Evolutionary conservation across 2,888 invertebrate species (phyloP).

Genomic region (Pollenia angustigena): DNA sequence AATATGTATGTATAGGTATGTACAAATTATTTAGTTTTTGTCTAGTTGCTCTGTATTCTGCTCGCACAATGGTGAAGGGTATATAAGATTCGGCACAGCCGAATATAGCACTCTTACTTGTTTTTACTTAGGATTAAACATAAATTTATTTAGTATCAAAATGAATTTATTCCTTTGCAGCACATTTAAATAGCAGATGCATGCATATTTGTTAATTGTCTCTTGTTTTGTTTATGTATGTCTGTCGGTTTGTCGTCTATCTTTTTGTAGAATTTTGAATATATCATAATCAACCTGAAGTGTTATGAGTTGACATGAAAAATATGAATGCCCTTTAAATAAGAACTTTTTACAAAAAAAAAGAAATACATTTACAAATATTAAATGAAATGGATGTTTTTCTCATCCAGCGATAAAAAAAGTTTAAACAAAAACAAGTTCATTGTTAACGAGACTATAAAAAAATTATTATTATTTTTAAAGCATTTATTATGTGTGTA

Average conservation of each 20-base stretch:
- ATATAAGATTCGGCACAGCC: too few species aligned
- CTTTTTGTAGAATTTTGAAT: conserved; percentile 44
- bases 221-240: conserved; percentile 19
- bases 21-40: too few species aligned
- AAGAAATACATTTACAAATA: too few species aligned
- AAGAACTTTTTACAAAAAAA: neutral
- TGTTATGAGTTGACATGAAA: conserved; percentile 53
- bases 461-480: neutral
- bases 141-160: neutral
- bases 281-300: conserved; percentile 71
- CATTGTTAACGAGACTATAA: neutral
- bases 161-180: conserved; percentile 30
- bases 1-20: too few species aligned
- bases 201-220: conserved; percentile 34
- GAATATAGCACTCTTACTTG: too few species aligned
- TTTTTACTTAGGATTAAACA: too few species aligned
- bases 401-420: neutral
- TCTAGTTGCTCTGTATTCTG: too few species aligned
- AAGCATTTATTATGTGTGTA: too few species aligned
- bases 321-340: neutral
- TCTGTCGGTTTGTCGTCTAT: neutral
- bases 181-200: neutral
- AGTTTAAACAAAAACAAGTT: neutral
- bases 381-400: neutral
- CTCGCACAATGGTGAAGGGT: too few species aligned